Conservation (phyloP, 2,888 invertebrate genomes). For the Marasmarcha lunaedactyla region DNA sequence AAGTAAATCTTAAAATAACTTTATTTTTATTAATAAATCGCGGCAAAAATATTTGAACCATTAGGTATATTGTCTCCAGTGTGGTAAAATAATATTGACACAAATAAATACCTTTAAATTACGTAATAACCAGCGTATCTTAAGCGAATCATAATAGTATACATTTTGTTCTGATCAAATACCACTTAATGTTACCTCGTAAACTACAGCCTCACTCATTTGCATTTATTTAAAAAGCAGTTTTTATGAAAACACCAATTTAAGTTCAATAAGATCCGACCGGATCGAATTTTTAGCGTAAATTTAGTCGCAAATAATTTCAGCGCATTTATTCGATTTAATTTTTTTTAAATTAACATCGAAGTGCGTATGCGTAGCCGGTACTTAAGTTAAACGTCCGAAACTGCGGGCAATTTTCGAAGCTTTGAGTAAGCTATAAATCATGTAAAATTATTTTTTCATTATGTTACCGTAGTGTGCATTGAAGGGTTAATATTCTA, state of each 20-base stretch:
- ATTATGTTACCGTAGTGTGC: constrained; percentile 31
- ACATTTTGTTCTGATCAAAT: constrained; percentile 36
- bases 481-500: constrained; percentile 47
- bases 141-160: constrained; percentile 19
- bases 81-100: background rate
- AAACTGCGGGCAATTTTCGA: constrained; percentile 60
- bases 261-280: background rate
- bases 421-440: constrained; percentile 65
- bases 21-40: too few relatives aligned
- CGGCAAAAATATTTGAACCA: too few relatives aligned
- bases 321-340: constrained; percentile 15
- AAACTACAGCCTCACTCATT: constrained; percentile 31
- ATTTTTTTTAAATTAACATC: constrained; percentile 35
- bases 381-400: constrained; percentile 65
- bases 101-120: constrained; percentile 6
- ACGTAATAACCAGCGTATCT: constrained; percentile 5
- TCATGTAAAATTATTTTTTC: constrained; percentile 64
- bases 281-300: constrained; percentile 21
- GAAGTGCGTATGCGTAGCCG: constrained; percentile 41
- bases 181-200: constrained; percentile 41
- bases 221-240: constrained; percentile 34
- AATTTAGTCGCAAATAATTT: constrained; percentile 34
- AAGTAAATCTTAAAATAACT: too few relatives aligned
- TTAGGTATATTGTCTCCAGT: too few relatives aligned
- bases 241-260: constrained; percentile 28